Conservation (phyloP, 2,113 vertebrate species). For the Coptodon rendalli region DNA sequence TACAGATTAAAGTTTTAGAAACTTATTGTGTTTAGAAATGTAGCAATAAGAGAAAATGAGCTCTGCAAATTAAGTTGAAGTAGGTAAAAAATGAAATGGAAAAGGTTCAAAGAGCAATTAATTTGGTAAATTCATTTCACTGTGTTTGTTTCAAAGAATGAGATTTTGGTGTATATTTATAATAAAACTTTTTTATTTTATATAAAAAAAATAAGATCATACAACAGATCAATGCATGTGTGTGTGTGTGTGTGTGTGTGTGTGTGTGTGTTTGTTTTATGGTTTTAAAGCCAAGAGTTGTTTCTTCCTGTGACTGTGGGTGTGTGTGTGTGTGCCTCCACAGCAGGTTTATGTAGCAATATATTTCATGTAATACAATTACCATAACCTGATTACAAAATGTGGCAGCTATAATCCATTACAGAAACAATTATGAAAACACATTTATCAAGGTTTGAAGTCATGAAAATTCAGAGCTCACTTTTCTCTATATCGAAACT, state of each 20-base stretch:
- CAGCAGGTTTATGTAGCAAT: not conserved
- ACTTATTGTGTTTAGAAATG: not conserved
- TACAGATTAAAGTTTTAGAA: not conserved
- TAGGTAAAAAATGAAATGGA: not conserved
- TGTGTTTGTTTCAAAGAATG: not conserved
- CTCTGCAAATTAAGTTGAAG: not conserved
- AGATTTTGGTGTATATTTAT: not conserved
- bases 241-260: not conserved
- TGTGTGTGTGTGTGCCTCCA: not conserved
- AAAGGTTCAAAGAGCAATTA: not conserved
- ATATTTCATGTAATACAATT: slow-evolving; percentile 6
- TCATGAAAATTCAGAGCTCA: not conserved
- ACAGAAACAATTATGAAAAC: not conserved
- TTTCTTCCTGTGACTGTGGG: not conserved
- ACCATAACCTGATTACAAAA: slow-evolving; percentile 17
- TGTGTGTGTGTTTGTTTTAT: not conserved
- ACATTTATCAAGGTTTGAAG: slow-evolving; percentile 2
- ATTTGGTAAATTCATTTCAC: not conserved
- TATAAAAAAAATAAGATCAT: not conserved
- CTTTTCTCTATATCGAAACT: not conserved
- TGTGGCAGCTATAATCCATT: not conserved
- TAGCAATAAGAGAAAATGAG: not conserved
- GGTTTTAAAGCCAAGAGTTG: not conserved
- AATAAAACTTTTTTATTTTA: not conserved
- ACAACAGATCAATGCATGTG: not conserved